Base-by-base conservation (phyloP, 2,888 invertebrate species). In the Uloborus plumipes region DNA sequence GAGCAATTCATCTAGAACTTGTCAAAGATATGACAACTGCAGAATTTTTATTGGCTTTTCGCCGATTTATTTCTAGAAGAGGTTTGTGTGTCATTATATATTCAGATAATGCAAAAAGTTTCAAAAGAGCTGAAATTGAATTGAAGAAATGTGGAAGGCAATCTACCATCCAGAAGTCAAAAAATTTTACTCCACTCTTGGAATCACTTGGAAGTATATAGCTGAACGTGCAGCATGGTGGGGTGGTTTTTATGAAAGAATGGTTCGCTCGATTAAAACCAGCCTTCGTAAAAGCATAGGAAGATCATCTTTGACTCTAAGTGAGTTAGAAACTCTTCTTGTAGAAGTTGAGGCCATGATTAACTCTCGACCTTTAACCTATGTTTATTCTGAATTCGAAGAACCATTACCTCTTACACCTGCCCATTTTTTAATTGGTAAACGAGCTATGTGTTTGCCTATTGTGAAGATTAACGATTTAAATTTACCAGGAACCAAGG, bases 61-160 rank as follows among this genome's bases (percentile, higher is more conserved):
- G 69, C 15, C 4, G 49, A 18, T 69, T 69, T 51, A 69, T 51
- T 39, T 16, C 69, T 15, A 7, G 69, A 20, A 69, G 69, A 69
- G 69, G 53, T 9, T 53, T 69, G 22, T 51, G 50, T 49, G 13
- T 2, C 16, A 53, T 22, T 11, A 13, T 69, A 3, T 69, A 69
- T 53, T 53, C 53, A 2, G 69, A 69, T 22, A 69, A 69, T 69
- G 69, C 69, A 7, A 18, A 51, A 53, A 66, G 47, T 47, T 66
- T 66, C 49, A 66, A 66, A 53, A 26, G 55, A 69, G 69, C 69
- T 7, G 31, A 51, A 53, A 7, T 51, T 9, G 66, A 69, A 7
- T 69, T 69, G 15, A 31, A 0, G 15, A 26, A 62, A 59, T 49
- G 2, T 71, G 59, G 18, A 47, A 39, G n/a, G n/a, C 15, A 14